A percentile compares a stretch with the other conserved stretches of the same genome.
phyloP scores from a whole-genome alignment of 2,888 invertebrate genomes.

The Drosophila nigricruria region DNA sequence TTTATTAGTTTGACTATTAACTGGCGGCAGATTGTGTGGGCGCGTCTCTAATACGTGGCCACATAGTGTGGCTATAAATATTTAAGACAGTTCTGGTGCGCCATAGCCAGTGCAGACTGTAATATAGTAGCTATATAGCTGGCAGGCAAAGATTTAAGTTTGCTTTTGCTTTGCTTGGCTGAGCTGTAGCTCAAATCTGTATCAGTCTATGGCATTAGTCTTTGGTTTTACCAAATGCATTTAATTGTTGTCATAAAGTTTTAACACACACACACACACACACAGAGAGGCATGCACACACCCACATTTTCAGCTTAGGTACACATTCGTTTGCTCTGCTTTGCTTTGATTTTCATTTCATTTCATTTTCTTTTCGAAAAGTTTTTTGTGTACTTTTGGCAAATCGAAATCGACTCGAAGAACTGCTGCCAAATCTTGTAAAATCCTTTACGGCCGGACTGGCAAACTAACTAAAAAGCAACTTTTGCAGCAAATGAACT shows the following conservation, averaged over 20 bases:
- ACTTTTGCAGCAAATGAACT: constrained; percentile 58
- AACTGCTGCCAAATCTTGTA: constrained; percentile 55
- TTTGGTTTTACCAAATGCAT: constrained; percentile 54
- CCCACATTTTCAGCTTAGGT: constrained; percentile 5
- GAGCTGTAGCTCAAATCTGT: constrained; percentile 28
- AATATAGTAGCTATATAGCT: constrained; percentile 55
- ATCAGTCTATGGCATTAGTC: constrained; percentile 41
- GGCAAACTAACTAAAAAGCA: constrained; percentile 64
- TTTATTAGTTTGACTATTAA: constrained; percentile 73
- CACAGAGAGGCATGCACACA: not conserved
- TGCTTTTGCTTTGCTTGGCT: constrained; percentile 4
- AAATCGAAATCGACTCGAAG: constrained; percentile 73
- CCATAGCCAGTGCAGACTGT: constrained; percentile 26
- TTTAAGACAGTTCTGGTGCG: constrained; percentile 23
- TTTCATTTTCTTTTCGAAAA: constrained; percentile 75
- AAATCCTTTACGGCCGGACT: constrained; percentile 54
- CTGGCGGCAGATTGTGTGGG: constrained; percentile 38
- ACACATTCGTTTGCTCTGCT: constrained; percentile 37
- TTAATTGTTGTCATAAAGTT: constrained; percentile 74
- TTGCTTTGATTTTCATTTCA: constrained; percentile 63
- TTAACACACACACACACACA: constrained; percentile 16
- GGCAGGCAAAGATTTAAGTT: not conserved
- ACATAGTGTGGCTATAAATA: constrained; percentile 38
- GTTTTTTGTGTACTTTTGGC: constrained; percentile 71
- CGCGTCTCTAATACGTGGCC: constrained; percentile 36